Base-by-base conservation (phyloP, 2,888 invertebrate genomes). In the Heliconius ethilla region DNA sequence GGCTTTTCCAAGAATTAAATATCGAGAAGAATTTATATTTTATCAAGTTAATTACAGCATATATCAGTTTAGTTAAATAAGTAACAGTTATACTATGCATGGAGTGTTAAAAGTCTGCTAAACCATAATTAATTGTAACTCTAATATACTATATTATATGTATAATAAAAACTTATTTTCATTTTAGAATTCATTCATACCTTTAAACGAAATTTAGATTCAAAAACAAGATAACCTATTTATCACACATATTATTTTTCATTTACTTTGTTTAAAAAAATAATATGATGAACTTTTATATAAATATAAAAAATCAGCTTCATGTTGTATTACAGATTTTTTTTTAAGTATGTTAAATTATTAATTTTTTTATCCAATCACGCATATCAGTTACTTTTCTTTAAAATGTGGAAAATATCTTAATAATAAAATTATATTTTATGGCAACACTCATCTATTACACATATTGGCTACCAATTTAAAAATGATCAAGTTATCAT, bases 341-440 rank as follows among this genome's bases (percentile, higher is more conserved):
- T 27, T 69, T 15, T 29, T 9, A 29, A n/a, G n/a, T 40, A 69
- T 40, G 22, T 66, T 63, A 13, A 10, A 51, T 51, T 59, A n/a
- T 63, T 63, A 2, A 63, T 15, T 13, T 6, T 63, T 6, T 1
- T 63, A 27, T 27, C 27, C 63, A 25, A 55, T 4, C 10, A 59
- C 55, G 72, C 72, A 72, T 72, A 72, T 72, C 72, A 72, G 72
- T 72, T 72, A 59, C n/a, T n/a, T 59, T 59, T 22, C 33, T 29
- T 33, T 25, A 37, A 37, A 13, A 59, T 37, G 11, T 63, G 63
- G 15, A 69, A 45, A 69, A 25, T 45, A n/a, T 45, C 27, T 27
- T 63, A 63, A 63, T 15, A 15, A 72, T 29, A 29, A 25, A 72
- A 59, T 59, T 33, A 55, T 51, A 70, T 55, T 29, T 29, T 29